A percentile compares a stretch with the other conserved stretches of the same genome.
These are phyloP conservation scores for Akabosia matsudoensis DNA, from an alignment of 1,140 invertebrate species.

Conservation along the genomic window DNA sequence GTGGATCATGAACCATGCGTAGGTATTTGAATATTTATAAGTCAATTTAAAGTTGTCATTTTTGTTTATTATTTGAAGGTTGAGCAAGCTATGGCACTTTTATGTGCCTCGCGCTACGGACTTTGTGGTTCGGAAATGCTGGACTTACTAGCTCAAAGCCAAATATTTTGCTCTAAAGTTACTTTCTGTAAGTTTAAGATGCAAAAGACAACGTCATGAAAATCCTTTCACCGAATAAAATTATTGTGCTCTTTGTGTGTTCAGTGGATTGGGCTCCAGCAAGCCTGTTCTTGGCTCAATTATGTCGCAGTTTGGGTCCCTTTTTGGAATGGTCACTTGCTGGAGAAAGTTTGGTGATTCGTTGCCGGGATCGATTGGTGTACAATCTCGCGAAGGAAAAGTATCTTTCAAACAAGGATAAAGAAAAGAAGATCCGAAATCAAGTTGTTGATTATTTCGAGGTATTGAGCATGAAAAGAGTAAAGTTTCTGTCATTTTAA, in stretches of 20 bases:
- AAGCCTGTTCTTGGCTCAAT: constrained; percentile 64
- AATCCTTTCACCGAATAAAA: too few species aligned
- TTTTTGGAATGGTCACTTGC: constrained; percentile 63
- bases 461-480: too few species aligned
- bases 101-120: constrained; percentile 66
- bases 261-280: constrained; percentile 65
- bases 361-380: constrained; percentile 63
- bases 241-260: too few species aligned
- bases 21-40: background rate
- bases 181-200: constrained; percentile 63
- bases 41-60: background rate
- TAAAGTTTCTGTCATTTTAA: background rate
- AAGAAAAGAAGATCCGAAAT: constrained; percentile 53
- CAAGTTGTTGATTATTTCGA: constrained; percentile 60
- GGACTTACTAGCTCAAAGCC: constrained; percentile 67
- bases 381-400: constrained; percentile 57
- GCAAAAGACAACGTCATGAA: too few species aligned
- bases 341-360: constrained; percentile 60
- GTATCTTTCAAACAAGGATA: constrained; percentile 53
- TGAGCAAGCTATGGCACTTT: constrained; percentile 61
- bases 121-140: constrained; percentile 71
- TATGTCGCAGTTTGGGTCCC: constrained; percentile 62
- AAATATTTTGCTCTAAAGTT: constrained; percentile 63
- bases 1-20: too few species aligned
- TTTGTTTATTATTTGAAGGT: constrained; percentile 49